Conservation (phyloP, 2,113 vertebrate species). For the Perognathus longimembris region DNA sequence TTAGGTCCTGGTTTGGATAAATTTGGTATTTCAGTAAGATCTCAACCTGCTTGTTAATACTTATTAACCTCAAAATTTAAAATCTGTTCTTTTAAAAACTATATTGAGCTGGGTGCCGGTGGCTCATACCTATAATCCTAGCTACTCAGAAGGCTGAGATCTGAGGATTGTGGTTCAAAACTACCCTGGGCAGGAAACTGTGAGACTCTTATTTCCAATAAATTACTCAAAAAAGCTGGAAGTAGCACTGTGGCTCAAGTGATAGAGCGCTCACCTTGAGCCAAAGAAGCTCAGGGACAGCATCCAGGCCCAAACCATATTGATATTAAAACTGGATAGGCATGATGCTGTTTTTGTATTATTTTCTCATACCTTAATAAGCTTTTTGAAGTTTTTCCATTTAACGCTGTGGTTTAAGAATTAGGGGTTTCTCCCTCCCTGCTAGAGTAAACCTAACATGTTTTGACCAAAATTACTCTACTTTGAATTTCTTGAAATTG, state of each 20-base stretch:
- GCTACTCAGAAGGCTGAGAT: too few species aligned
- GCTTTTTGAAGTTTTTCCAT: slow-evolving; percentile 25
- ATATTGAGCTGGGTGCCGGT: too few species aligned
- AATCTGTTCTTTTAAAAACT: background rate
- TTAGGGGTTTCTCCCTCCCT: background rate
- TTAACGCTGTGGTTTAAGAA: slow-evolving; percentile 8
- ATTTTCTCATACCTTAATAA: background rate
- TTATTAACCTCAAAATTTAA: slow-evolving; percentile 30
- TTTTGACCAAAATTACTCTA: slow-evolving; percentile 45
- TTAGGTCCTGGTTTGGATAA: background rate
- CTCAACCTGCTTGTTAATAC: background rate
- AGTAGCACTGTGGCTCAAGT: too few species aligned
- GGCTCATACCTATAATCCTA: too few species aligned
- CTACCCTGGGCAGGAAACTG: too few species aligned
- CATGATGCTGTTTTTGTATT: background rate
- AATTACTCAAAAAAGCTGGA: too few species aligned
- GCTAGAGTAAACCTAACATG: background rate
- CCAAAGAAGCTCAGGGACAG: too few species aligned
- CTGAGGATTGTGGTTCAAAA: too few species aligned
- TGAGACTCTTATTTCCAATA: too few species aligned
- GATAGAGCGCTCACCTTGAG: too few species aligned
- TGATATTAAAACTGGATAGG: slow-evolving; percentile 3
- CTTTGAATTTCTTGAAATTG: slow-evolving; percentile 56
- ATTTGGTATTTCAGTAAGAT: background rate
- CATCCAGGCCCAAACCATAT: slow-evolving; percentile 7